These are phyloP conservation scores for Fratercula arctica DNA, from an alignment of 2,797 vertebrate genomes.

Conservation along the genomic window DNA sequence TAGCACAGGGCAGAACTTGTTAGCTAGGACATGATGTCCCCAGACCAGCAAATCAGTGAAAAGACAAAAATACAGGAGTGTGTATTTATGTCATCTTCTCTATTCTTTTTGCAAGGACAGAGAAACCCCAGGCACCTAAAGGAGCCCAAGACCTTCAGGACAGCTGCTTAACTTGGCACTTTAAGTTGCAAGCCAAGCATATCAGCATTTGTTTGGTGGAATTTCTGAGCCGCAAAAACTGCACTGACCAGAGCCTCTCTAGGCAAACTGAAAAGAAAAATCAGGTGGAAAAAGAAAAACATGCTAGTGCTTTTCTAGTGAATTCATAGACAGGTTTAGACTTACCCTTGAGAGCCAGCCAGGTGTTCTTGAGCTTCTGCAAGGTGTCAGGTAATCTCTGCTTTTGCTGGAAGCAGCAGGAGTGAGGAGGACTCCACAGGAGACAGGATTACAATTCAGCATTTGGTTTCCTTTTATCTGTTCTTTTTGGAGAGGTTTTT, in stretches of 20 bases:
- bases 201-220: background rate
- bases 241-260: background rate
- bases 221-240: background rate
- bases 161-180: slow-evolving; percentile 25
- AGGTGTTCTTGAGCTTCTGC: slow-evolving; percentile 4
- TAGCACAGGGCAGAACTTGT: slow-evolving; percentile 18
- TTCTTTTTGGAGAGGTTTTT: background rate
- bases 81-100: background rate
- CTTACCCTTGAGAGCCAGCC: slow-evolving; percentile 11
- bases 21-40: slow-evolving; percentile 33
- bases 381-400: background rate
- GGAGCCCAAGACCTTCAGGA: slow-evolving; percentile 14
- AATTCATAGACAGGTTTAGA: slow-evolving; percentile 9
- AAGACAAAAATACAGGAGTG: slow-evolving; percentile 20
- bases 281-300: background rate
- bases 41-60: slow-evolving; percentile 14
- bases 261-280: background rate
- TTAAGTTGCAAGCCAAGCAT: slow-evolving; percentile 7
- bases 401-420: background rate
- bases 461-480: background rate
- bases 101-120: background rate
- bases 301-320: background rate
- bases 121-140: slow-evolving; percentile 48
- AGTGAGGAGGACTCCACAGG: background rate
- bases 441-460: background rate